phyloP scores from a whole-genome alignment of 2,797 vertebrate species.

The Ctenochaetus hawaiiensis region DNA sequence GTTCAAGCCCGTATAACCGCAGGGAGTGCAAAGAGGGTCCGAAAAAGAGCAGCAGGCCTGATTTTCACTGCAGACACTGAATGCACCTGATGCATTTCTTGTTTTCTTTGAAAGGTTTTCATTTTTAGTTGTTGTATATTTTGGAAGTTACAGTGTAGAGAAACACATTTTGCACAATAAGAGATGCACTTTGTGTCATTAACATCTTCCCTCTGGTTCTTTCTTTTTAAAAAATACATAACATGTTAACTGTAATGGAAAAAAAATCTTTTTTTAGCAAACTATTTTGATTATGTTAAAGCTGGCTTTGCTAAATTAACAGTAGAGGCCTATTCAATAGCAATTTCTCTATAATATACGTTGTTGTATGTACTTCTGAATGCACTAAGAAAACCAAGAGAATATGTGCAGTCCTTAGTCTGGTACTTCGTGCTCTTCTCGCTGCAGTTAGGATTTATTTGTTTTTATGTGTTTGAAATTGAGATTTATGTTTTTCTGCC shows the following conservation, averaged over 20 bases:
- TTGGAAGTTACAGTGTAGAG: neutral
- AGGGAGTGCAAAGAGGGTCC: slow-evolving; percentile 47
- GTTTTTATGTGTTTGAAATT: slow-evolving; percentile 33
- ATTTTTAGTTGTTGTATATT: neutral
- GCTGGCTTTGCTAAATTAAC: slow-evolving; percentile 27
- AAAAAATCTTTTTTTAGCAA: neutral
- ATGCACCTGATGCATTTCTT: slow-evolving; percentile 40
- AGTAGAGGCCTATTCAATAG: neutral
- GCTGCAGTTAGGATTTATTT: slow-evolving; percentile 49
- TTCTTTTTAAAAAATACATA: neutral
- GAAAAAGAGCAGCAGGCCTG: slow-evolving; percentile 40
- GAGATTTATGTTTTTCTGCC: slow-evolving; percentile 60
- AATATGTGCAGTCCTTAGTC: slow-evolving; percentile 29
- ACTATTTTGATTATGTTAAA: neutral
- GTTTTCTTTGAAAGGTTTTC: neutral
- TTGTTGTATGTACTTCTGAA: slow-evolving; percentile 2
- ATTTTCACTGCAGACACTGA: slow-evolving; percentile 40
- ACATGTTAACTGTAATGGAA: neutral
- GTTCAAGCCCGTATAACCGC: slow-evolving; percentile 66
- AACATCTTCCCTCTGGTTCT: neutral
- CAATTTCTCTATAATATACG: slow-evolving; percentile 4
- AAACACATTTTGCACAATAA: neutral
- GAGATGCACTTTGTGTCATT: neutral
- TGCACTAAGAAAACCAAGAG: slow-evolving; percentile 13
- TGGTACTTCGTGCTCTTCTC: slow-evolving; percentile 44